A percentile compares a stretch with the other conserved stretches of the same genome.
Evolutionary conservation across 2,888 invertebrate genomes (phyloP).

Genomic region (Allygus modestus): DNA sequence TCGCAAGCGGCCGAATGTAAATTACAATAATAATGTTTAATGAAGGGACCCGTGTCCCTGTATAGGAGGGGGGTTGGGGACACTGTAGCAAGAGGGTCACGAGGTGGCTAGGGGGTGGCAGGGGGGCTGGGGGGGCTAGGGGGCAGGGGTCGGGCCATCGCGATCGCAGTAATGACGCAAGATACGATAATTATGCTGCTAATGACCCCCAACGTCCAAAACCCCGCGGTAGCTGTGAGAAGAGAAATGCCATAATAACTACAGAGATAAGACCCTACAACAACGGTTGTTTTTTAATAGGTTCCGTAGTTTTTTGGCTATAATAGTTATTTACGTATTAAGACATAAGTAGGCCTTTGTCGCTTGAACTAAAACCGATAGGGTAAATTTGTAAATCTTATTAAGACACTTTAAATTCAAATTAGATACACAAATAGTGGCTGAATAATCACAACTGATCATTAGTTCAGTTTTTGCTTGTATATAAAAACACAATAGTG

Average conservation of each 20-base stretch:
- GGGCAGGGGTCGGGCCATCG: not conserved
- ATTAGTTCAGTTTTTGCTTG: too few relatives aligned
- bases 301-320: not conserved
- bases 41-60: not conserved
- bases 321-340: too few relatives aligned
- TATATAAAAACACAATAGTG: too few relatives aligned
- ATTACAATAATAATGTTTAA: slow-evolving; percentile 50
- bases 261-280: not conserved
- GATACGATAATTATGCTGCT: not conserved
- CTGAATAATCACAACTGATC: too few relatives aligned
- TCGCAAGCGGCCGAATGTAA: slow-evolving; percentile 8
- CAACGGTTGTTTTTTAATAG: not conserved
- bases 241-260: not conserved
- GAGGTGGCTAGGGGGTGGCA: not conserved
- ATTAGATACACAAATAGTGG: too few relatives aligned
- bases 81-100: too few relatives aligned
- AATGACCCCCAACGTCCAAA: slow-evolving; percentile 1
- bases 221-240: slow-evolving; percentile 4
- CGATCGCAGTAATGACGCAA: not conserved
- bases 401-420: too few relatives aligned
- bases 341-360: too few relatives aligned
- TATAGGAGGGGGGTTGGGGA: too few relatives aligned
- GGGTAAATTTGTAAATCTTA: too few relatives aligned
- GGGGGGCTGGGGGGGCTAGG: not conserved
- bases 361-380: too few relatives aligned